phyloP scores from a whole-genome alignment of 2,888 invertebrate genomes.

The Macaria liturata region DNA sequence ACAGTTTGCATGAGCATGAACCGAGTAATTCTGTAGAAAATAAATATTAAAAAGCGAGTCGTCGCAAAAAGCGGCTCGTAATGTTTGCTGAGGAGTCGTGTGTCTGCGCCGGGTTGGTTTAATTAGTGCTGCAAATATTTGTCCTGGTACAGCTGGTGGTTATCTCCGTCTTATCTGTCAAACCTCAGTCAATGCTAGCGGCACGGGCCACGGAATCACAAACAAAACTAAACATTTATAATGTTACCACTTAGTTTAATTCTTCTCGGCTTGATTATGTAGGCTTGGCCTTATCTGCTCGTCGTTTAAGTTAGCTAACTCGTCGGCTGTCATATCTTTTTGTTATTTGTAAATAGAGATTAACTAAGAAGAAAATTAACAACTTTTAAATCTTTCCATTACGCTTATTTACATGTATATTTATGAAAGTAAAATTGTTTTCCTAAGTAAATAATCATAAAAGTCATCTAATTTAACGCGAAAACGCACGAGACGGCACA shows the following conservation, averaged over 20 bases:
- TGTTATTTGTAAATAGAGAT: too few species aligned
- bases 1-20: not conserved
- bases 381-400: too few species aligned
- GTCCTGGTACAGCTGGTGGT: slow-evolving; percentile 61
- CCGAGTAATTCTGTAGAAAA: slow-evolving; percentile 34
- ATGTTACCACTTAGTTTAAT: slow-evolving; percentile 30
- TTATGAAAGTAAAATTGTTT: too few species aligned
- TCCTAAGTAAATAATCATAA: too few species aligned
- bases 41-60: slow-evolving; percentile 43
- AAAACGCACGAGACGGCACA: slow-evolving; percentile 33
- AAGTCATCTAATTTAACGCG: too few species aligned
- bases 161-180: slow-evolving; percentile 80
- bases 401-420: too few species aligned
- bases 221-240: slow-evolving; percentile 31
- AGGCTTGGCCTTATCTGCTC: slow-evolving; percentile 6
- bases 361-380: too few species aligned
- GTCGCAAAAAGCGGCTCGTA: slow-evolving; percentile 55
- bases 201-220: slow-evolving; percentile 62
- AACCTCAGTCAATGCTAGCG: slow-evolving; percentile 79
- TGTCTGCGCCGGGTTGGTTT: slow-evolving; percentile 64
- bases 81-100: slow-evolving; percentile 58
- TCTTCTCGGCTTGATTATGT: slow-evolving; percentile 6
- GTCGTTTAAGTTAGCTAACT: slow-evolving; percentile 5
- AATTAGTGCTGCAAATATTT: slow-evolving; percentile 77
- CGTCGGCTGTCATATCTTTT: not conserved